phyloP scores from a whole-genome alignment of 2,113 vertebrate species.

The Saguinus imperator region DNA sequence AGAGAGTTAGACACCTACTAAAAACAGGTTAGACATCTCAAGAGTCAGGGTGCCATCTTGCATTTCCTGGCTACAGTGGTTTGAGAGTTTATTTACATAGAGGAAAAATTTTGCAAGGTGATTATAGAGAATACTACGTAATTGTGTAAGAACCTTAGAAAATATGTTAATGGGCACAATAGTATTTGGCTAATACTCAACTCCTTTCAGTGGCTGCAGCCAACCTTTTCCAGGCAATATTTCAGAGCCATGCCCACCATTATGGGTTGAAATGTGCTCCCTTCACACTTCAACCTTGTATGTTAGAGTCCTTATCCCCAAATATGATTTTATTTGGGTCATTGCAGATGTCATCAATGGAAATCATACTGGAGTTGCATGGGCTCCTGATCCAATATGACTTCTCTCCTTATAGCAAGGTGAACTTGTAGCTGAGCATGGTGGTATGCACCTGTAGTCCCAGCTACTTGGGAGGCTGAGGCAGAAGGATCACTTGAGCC shows the following conservation, averaged over 20 bases:
- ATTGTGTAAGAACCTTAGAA: background rate
- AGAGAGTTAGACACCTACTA: background rate
- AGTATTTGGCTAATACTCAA: background rate
- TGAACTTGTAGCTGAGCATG: background rate
- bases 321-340: background rate
- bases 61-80: background rate
- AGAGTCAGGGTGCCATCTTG: background rate
- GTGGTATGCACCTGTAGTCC: background rate
- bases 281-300: background rate
- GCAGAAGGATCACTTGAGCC: background rate
- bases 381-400: background rate
- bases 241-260: background rate
- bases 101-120: background rate
- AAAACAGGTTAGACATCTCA: background rate
- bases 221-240: background rate
- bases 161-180: background rate
- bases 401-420: background rate
- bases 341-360: background rate
- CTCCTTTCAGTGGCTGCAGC: background rate
- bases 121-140: background rate
- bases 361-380: background rate
- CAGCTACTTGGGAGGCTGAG: background rate
- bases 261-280: background rate
- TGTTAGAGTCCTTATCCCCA: background rate
- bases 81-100: background rate